Base-by-base conservation (phyloP, 1,140 invertebrate genomes). In the Ips typographus region DNA sequence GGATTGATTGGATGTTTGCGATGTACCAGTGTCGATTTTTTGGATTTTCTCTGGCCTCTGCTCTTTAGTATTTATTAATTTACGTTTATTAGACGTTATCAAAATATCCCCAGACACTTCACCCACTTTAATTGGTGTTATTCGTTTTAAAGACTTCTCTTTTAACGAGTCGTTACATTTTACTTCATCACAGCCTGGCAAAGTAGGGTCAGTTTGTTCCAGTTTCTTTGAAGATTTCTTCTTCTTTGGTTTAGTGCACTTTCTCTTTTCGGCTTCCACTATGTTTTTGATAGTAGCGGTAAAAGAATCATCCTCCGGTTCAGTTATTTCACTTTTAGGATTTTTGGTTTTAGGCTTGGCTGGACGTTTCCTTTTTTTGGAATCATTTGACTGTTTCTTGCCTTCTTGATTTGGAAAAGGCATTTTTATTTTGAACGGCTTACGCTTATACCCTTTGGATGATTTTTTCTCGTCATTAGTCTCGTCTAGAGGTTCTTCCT, bases 101-200 rank as follows among this genome's bases (percentile, higher is more conserved):
- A 22, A 49, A 49, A 1, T 49, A 22, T 49, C 44, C 22, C 22
- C 4, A 5, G 44, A 47, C n/a, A 55, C 44, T 49, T 62, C 60
- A 4, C 60, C 60, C 4, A 62, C 8, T 62, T 62, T 62, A 8
- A 62, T 22, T n/a, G 60, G 60, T 2, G 60, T 62, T 49, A 62
- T 62, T 62, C 60, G 0, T 39, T 38, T 62, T 6, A 44, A 22
- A 22, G 22, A 22, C 22, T 22, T 22, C 22, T 22, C 22, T 22
- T 22, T 22, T 22, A 22, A 22, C 0, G 22, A 22, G 22, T 22
- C 22, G 0, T 22, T 22, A 22, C 22, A 22, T 22, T 22, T 22
- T 22, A 22, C 0, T 22, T 22, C 22, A 22, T 22, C 22, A 22
- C 22, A 22, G 57, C 7, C 7, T 22, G 22, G 22, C 22, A 22